phyloP scores from a whole-genome alignment of 2,113 vertebrate genomes.

The Pelobates fuscus region DNA sequence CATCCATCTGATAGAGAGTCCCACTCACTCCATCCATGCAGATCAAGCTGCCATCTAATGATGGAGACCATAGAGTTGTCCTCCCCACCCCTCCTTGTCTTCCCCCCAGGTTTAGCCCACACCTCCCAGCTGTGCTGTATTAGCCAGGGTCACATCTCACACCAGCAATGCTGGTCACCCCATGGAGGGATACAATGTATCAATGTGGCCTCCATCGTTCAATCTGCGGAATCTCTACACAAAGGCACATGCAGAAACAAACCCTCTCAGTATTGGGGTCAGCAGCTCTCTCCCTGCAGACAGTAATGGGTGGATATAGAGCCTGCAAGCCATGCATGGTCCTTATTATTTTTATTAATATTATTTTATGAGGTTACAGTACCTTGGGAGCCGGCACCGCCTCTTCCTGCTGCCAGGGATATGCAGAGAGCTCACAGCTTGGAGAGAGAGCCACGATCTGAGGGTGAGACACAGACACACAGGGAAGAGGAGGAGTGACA shows the following conservation, averaged over 20 bases:
- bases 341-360: too few species aligned
- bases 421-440: background rate
- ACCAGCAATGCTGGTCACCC: too few species aligned
- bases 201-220: too few species aligned
- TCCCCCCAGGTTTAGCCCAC: background rate
- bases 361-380: too few species aligned
- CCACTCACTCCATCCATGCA: too few species aligned
- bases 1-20: too few species aligned
- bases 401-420: slow-evolving; percentile 32
- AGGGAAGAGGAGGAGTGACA: slow-evolving; percentile 43
- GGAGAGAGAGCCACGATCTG: background rate
- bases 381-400: slow-evolving; percentile 19
- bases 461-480: slow-evolving; percentile 3
- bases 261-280: too few species aligned
- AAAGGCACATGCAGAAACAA: background rate
- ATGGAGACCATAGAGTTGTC: background rate
- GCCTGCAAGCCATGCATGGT: too few species aligned
- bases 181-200: background rate
- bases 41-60: background rate
- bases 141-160: background rate
- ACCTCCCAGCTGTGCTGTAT: background rate
- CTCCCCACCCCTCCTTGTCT: slow-evolving; percentile 4
- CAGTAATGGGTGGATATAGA: too few species aligned
- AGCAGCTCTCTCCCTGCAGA: too few species aligned
- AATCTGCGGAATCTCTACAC: background rate